A percentile compares a stretch with the other conserved stretches of the same genome.
phyloP scores from a whole-genome alignment of 2,888 invertebrate genomes.

The Sesia apiformis region DNA sequence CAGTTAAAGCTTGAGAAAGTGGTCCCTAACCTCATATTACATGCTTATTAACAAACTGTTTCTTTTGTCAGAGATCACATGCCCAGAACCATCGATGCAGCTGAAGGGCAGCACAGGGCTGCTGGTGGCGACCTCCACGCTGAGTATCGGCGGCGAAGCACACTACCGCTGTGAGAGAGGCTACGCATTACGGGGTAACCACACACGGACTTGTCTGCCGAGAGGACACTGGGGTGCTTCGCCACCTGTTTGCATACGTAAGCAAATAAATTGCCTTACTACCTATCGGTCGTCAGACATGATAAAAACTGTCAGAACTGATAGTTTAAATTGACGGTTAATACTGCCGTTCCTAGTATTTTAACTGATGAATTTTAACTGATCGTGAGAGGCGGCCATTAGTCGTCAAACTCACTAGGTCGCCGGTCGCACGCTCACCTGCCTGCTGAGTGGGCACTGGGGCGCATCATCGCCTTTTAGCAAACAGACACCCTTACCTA shows the following conservation, averaged over 20 bases:
- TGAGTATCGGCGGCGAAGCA: conserved; percentile 85
- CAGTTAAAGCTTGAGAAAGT: too few relatives aligned
- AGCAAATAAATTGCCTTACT: conserved; percentile 34
- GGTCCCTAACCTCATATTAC: too few relatives aligned
- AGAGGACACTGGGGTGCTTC: conserved; percentile 89
- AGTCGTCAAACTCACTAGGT: too few relatives aligned
- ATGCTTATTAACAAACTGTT: background rate
- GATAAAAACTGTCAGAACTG: background rate
- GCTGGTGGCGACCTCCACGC: conserved; percentile 75
- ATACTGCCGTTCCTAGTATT: too few relatives aligned
- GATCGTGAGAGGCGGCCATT: too few relatives aligned
- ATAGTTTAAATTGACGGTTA: too few relatives aligned
- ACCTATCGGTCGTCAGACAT: background rate
- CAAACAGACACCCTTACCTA: too few relatives aligned
- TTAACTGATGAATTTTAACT: too few relatives aligned
- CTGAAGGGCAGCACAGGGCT: conserved; percentile 69
- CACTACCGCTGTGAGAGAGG: conserved; percentile 90
- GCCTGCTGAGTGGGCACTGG: too few relatives aligned
- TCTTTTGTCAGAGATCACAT: conserved; percentile 80
- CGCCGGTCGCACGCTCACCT: too few relatives aligned
- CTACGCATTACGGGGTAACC: conserved; percentile 84
- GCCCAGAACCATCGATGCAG: conserved; percentile 78
- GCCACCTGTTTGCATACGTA: conserved; percentile 87
- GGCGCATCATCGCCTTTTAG: too few relatives aligned
- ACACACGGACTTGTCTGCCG: conserved; percentile 82